Evolutionary conservation across 2,113 vertebrate genomes (phyloP), one percentile per base, ranked within the genome.

Genomic region (Bombycilla garrulus): DNA sequence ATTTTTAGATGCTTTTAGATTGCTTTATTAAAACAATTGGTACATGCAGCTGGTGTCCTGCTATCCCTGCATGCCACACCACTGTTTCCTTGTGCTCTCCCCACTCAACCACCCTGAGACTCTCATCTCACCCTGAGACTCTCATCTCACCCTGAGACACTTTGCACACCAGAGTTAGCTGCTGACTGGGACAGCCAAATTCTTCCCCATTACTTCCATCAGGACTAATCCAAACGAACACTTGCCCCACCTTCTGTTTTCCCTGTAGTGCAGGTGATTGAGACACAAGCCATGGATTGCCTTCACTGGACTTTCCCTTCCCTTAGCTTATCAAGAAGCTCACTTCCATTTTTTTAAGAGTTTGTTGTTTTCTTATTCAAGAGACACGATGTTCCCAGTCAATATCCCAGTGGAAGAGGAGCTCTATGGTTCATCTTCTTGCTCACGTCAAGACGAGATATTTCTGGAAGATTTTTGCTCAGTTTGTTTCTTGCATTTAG

Each of bases 401-500:
- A 65, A 23, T 3, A 45, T 15, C 10, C 6, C 13, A 21, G 29
- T 70, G 51, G 25, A 66, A 67, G 21, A 64, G 17, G 15, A 81
- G 14, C 4, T 33, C 15, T 58, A 0, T 4, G 21, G 16, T 35
- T 6, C 40, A 24, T 33, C 25, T 69, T 86, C 40, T 45, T 26
- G 3, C 36, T 83, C 38, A 36, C 0, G 0, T 16, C 21, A 36
- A 2, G 17, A 77, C 21, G 18, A 40, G 17, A 33, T 22, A 40
- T 16, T 64, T 74, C 29, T 1, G 24, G 64, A 69, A 65, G 19
- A 24, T 3, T 14, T 3, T 35, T 33, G 3, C 25, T 76, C 54
- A 20, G 2, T 69, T 86, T 86, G 31, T 54, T 19, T n/a, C 21
- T 62, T 17, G 23, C 9, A 36, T 77, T 80, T 51, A 51, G 54